Conservation (phyloP, 2,888 invertebrate genomes). For the Drosophila cracens region DNA sequence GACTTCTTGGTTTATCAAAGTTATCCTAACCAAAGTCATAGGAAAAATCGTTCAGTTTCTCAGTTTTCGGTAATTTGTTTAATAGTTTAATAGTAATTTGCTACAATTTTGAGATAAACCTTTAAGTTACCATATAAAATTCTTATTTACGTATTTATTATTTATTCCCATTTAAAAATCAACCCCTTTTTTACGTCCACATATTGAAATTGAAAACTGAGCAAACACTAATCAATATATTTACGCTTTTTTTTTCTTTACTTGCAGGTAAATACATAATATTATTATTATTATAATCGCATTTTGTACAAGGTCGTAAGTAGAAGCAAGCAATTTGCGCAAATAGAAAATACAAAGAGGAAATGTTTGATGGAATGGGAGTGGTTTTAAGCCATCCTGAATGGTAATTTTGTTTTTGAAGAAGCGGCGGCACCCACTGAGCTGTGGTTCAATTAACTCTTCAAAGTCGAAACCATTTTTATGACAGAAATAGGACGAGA, state of each 20-base stretch:
- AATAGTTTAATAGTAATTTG: neutral
- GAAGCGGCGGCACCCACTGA: neutral
- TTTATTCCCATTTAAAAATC: neutral
- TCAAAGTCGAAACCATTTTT: constrained; percentile 34
- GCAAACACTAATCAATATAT: neutral
- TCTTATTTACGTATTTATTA: neutral
- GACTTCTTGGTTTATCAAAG: neutral
- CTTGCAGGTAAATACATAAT: constrained; percentile 54
- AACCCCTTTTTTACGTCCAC: neutral
- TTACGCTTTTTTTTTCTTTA: constrained; percentile 13
- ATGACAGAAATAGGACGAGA: constrained; percentile 21
- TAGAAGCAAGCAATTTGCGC: constrained; percentile 27
- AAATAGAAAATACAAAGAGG: constrained; percentile 9
- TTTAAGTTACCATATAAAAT: neutral
- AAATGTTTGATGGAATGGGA: neutral
- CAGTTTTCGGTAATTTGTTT: too few relatives aligned
- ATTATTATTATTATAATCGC: neutral
- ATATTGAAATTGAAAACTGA: neutral
- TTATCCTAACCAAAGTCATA: neutral
- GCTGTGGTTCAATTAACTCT: constrained; percentile 60
- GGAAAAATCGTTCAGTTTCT: neutral
- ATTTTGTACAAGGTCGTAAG: constrained; percentile 20
- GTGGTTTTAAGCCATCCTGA: neutral
- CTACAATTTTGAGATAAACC: neutral
- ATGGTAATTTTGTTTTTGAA: neutral